Conservation (phyloP, 2,888 invertebrate genomes). For the Acleris sparsana region DNA sequence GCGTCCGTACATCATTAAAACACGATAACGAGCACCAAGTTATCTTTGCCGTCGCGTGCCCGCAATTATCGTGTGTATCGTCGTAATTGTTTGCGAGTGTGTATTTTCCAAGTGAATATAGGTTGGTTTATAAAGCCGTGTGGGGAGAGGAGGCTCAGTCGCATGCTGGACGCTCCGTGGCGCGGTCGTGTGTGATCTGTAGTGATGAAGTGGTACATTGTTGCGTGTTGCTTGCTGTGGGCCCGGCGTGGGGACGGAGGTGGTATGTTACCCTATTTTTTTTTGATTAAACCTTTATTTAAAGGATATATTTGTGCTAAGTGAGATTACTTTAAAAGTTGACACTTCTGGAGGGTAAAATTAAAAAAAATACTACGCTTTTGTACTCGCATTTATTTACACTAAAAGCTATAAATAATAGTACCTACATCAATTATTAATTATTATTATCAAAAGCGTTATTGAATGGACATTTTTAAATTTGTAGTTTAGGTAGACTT, state of each 20-base stretch:
- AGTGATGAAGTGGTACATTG: slow-evolving; percentile 75
- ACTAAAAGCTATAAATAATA: no score
- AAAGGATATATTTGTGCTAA: background rate
- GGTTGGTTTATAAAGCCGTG: slow-evolving; percentile 51
- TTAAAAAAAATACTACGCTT: no score
- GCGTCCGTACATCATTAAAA: slow-evolving; percentile 43
- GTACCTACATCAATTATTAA: no score
- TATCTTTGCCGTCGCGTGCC: slow-evolving; percentile 38
- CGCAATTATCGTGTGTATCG: background rate
- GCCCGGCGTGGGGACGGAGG: slow-evolving; percentile 57
- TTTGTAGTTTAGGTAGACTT: no score
- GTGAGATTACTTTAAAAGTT: no score
- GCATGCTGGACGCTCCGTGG: slow-evolving; percentile 54
- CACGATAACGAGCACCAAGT: slow-evolving; percentile 45
- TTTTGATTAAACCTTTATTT: background rate
- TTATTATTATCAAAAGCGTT: no score
- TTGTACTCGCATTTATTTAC: no score
- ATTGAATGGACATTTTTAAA: no score
- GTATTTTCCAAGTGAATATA: slow-evolving; percentile 18
- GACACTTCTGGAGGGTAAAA: no score
- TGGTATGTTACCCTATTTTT: slow-evolving; percentile 56
- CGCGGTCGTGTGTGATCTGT: slow-evolving; percentile 56
- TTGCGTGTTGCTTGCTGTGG: slow-evolving; percentile 62
- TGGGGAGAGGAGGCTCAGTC: slow-evolving; percentile 54
- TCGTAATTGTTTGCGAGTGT: background rate